phyloP scores from a whole-genome alignment of 1,140 invertebrate species.

The Calycopis cecrops region DNA sequence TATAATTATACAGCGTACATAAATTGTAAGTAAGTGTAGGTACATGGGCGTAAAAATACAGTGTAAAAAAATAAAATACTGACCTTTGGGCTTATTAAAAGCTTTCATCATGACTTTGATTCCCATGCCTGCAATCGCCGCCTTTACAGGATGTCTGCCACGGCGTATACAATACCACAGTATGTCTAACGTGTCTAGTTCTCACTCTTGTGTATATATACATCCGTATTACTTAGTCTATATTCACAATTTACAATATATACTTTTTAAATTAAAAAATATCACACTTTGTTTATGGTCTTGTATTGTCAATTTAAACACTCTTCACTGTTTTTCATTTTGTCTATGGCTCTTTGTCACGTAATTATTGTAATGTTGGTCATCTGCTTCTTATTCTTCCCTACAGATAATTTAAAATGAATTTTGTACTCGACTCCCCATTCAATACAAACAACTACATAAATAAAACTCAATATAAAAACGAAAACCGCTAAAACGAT shows the following conservation, averaged over 20 bases:
- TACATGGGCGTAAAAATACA: too few species aligned
- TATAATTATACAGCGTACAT: too few species aligned
- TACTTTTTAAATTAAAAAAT: slow-evolving; percentile 60
- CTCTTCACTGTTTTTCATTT: slow-evolving; percentile 74
- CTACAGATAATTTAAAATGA: slow-evolving; percentile 21
- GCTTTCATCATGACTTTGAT: slow-evolving; percentile 76
- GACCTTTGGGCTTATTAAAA: slow-evolving; percentile 76
- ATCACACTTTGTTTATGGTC: slow-evolving; percentile 56
- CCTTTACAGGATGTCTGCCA: slow-evolving; percentile 46
- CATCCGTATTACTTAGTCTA: slow-evolving; percentile 16
- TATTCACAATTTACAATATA: slow-evolving; percentile 46
- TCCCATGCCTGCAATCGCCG: slow-evolving; percentile 74
- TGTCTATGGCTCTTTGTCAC: slow-evolving; percentile 45
- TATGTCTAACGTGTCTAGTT: slow-evolving; percentile 26
- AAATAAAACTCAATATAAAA: neutral
- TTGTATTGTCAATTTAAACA: slow-evolving; percentile 53
- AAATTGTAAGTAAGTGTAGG: too few species aligned
- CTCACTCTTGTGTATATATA: slow-evolving; percentile 27
- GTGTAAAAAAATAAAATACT: slow-evolving; percentile 23
- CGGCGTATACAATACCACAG: slow-evolving; percentile 36
- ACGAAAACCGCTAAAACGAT: neutral
- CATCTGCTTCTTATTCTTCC: slow-evolving; percentile 46
- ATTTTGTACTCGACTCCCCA: slow-evolving; percentile 38
- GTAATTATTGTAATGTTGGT: slow-evolving; percentile 39
- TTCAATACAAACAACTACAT: neutral